These are phyloP conservation scores for Ips nitidus DNA, from an alignment of 1,140 invertebrate species.

Conservation along the genomic window DNA sequence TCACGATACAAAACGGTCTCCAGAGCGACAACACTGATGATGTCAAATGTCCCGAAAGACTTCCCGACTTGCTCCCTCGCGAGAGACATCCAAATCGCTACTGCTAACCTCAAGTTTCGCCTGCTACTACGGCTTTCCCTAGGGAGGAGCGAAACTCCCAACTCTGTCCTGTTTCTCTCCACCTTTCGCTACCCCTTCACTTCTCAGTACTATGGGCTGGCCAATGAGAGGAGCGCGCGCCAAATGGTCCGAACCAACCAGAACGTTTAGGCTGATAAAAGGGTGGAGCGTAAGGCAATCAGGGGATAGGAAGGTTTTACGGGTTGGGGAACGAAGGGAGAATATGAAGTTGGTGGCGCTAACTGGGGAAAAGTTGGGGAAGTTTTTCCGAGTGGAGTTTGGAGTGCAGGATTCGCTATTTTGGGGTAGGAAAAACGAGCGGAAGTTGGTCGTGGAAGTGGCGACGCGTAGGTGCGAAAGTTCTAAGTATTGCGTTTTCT, in stretches of 20 bases:
- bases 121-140: conserved; percentile 43
- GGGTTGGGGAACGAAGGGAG: conserved; percentile 39
- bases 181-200: conserved; percentile 16
- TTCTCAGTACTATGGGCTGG: not conserved
- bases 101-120: conserved; percentile 44
- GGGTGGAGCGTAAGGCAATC: conserved; percentile 25
- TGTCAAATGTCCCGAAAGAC: conserved; percentile 37
- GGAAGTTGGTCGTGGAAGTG: conserved; percentile 20
- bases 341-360: conserved; percentile 31
- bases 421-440: conserved; percentile 13
- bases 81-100: conserved; percentile 48
- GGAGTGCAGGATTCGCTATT: conserved; percentile 28
- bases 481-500: not conserved
- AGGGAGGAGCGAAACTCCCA: conserved; percentile 44
- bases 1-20: conserved; percentile 32
- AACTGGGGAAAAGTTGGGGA: conserved; percentile 41
- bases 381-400: conserved; percentile 14
- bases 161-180: conserved; percentile 18
- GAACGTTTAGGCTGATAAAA: conserved; percentile 11
- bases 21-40: conserved; percentile 30
- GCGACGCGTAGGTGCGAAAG: conserved; percentile 28
- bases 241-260: conserved; percentile 21
- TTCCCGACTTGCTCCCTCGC: conserved; percentile 43
- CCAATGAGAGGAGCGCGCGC: conserved; percentile 38
- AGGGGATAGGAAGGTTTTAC: conserved; percentile 30